phyloP scores from a whole-genome alignment of 1,140 invertebrate genomes.

The Calephelis virginiensis region DNA sequence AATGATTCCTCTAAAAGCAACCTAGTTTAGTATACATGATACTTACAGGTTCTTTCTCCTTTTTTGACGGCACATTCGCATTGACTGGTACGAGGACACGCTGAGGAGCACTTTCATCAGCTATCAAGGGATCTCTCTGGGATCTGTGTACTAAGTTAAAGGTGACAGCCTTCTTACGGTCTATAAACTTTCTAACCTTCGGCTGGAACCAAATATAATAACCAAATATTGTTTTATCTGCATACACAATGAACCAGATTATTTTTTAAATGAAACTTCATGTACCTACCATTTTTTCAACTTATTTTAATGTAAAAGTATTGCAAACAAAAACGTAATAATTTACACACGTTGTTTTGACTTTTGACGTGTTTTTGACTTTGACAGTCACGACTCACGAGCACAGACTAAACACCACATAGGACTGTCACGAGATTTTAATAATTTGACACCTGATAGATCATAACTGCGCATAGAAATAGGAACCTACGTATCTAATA shows the following conservation, averaged over 20 bases:
- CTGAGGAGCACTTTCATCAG: constrained; percentile 93
- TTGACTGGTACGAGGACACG: constrained; percentile 86
- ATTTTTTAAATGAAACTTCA: not conserved
- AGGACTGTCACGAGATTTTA: no score
- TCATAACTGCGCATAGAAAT: no score
- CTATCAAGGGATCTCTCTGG: constrained; percentile 93
- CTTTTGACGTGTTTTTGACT: constrained; percentile 52
- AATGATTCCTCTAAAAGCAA: no score
- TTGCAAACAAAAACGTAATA: no score
- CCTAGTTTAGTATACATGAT: constrained; percentile 9
- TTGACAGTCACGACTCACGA: not conserved
- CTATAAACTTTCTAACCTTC: constrained; percentile 91
- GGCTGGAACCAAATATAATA: constrained; percentile 76
- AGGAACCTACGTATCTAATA: no score
- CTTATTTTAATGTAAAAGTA: no score
- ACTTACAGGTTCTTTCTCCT: constrained; percentile 63
- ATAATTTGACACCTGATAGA: no score
- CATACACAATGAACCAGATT: not conserved
- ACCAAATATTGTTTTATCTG: constrained; percentile 3
- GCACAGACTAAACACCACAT: no score
- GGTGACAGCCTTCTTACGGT: constrained; percentile 93
- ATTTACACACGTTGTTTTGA: not conserved
- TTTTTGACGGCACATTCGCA: constrained; percentile 50
- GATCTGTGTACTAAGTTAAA: constrained; percentile 95
- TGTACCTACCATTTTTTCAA: constrained; percentile 46